These are phyloP conservation scores for Drosophila ironensis DNA, from an alignment of 1,140 invertebrate genomes.

Conservation along the genomic window DNA sequence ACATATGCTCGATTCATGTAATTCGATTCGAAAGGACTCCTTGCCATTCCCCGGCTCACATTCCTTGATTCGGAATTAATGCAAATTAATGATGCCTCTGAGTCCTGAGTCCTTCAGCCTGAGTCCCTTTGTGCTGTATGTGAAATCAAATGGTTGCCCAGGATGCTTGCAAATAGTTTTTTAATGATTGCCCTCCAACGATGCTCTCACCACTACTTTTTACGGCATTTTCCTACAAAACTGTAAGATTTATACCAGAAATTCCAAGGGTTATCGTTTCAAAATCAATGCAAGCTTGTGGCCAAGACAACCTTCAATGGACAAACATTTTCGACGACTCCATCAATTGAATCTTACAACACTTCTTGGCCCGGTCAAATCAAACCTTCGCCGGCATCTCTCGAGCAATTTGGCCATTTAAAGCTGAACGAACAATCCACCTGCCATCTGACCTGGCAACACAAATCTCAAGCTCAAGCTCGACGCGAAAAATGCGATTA, in stretches of 20 bases:
- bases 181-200: conserved; percentile 45
- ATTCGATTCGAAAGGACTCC: conserved; percentile 68
- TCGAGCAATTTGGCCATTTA: background rate
- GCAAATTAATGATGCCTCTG: conserved; percentile 72
- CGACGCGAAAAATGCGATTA: background rate
- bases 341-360: too few relatives aligned
- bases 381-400: too few relatives aligned
- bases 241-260: too few relatives aligned
- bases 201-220: too few relatives aligned
- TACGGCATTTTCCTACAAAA: too few relatives aligned
- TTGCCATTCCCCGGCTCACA: conserved; percentile 28
- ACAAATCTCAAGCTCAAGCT: background rate
- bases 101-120: background rate
- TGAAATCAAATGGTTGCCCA: conserved; percentile 22
- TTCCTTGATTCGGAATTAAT: conserved; percentile 81
- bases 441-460: conserved; percentile 7
- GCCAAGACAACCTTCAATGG: too few relatives aligned
- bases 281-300: too few relatives aligned
- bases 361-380: too few relatives aligned
- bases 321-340: too few relatives aligned
- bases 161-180: conserved; percentile 61
- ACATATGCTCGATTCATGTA: conserved; percentile 76
- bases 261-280: too few relatives aligned
- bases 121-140: conserved; percentile 5
- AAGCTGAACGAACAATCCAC: conserved; percentile 10